Base-by-base conservation (phyloP, 2,888 invertebrate species). In the Morinoia aosen region DNA sequence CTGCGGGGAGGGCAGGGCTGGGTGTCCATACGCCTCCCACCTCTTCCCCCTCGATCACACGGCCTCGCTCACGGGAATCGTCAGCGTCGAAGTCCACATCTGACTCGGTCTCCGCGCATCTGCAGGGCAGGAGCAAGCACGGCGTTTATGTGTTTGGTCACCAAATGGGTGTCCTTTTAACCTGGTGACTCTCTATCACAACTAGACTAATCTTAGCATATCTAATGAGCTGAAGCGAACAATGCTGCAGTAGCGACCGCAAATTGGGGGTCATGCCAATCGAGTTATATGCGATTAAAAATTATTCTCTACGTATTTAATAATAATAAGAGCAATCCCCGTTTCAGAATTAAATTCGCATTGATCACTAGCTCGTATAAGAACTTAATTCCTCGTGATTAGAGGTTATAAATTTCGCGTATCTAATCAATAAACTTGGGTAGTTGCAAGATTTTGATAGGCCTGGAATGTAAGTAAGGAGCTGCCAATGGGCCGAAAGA, bases 81-180 rank as follows among this genome's bases (percentile, higher is more conserved):
- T 94, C 94, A 16, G 58, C 95, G 76, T 96, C 95, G 88, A 96
- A 96, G 76, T 96, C 96, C 57, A 95, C 96, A n/a, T 96, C 96
- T 33, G 95, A 95, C n/a, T 96, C 96, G 39, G 96, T 96, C 90
- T 96, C 96, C 11, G 96, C 96, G 94, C 96, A 96, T 64, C 96
- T 96, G 95, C 40, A 33, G 19, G 40, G 10, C 56, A 57, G 19
- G 19, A 10, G 19, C 8, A 61, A 61, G 61, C 12, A 19, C 61
- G 19, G 2, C 14, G 2, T 5, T 19, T 61, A 61, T 61, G 61
- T 61, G 61, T 61, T 48, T 61, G 61, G 61, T 61, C 61, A 19
- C 12, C 14, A 12, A 19, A 61, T 19, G 61, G 19, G 61, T 19
- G 19, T 61, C 19, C 61, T 19, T 61, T 19, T 10, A 48, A 48